Percentiles rank a stretch among this genome's conserved stretches.
These are phyloP conservation scores for Heliconius charithonia DNA, from an alignment of 2,888 invertebrate species.

Conservation along the genomic window DNA sequence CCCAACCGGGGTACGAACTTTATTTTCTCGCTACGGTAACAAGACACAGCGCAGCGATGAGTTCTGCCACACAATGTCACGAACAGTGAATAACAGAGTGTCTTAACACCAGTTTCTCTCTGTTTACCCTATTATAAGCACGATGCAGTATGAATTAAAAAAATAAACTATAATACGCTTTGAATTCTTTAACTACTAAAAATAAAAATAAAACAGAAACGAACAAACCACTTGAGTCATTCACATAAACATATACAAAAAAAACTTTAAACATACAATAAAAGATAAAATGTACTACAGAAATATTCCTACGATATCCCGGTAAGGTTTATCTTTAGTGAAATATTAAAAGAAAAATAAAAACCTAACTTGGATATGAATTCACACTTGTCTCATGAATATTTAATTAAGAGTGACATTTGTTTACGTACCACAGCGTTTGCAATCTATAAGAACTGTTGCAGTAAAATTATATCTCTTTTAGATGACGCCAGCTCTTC, in stretches of 20 bases:
- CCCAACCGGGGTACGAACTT: not conserved
- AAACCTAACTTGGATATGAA: not conserved
- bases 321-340: not conserved
- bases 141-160: too few relatives aligned
- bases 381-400: constrained; percentile 22
- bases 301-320: not conserved
- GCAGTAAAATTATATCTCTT: constrained; percentile 19
- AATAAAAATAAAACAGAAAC: not conserved
- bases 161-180: not conserved
- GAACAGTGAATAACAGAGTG: too few relatives aligned
- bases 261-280: not conserved
- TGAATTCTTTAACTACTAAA: not conserved
- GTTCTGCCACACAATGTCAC: too few relatives aligned
- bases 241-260: not conserved
- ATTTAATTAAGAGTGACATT: constrained; percentile 24
- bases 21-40: too few relatives aligned
- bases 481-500: not conserved
- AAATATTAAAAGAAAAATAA: constrained; percentile 19
- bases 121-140: too few relatives aligned
- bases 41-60: too few relatives aligned
- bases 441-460: constrained; percentile 3
- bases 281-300: not conserved
- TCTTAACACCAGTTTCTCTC: too few relatives aligned
- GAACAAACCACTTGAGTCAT: not conserved
- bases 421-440: constrained; percentile 2